Evolutionary conservation across 2,797 vertebrate species (phyloP), one percentile per base, ranked within the genome.

Genomic region (Avahi laniger): DNA sequence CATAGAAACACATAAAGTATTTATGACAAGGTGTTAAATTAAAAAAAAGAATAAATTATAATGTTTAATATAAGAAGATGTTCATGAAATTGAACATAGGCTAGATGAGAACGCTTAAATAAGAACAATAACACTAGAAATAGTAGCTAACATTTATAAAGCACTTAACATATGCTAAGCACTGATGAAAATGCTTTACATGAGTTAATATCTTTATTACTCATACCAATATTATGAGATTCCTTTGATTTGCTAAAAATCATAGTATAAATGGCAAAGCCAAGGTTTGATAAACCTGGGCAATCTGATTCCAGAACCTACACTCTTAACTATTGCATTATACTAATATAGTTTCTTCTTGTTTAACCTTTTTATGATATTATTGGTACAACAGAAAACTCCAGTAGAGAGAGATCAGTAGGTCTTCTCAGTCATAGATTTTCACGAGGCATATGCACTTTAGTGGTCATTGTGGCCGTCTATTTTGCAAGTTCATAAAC

Each of bases 101-200:
- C 17, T 75, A 41, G 41, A 95, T 76, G 26, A 15, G 13, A 87
- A 90, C 7, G 69, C 22, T 48, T 89, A 26, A 82, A 92, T 72
- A 82, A 89, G 52, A 81, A 70, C 41, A 63, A 76, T 33, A 92
- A 63, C 94, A 70, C 24, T 61, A 69, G 65, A 94, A 94, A 38
- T 28, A 70, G 57, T 9, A 43, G 9, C 73, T 92, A 48, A 76
- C 8, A 69, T 88, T 94, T 57, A 38, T 33, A 54, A 38, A 79
- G 12, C 28, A 43, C 35, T 61, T 79, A 70, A 50, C 1, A 82
- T 24, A n/a, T 76, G 26, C 81, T 82, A 91, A 78, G 48, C 24
- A 52, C 15, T 57, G 3, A 48, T 84, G 26, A 89, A 82, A 91
- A 81, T 63, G 30, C 93, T 80, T 91, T 52, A 38, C 26, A 38